Evolutionary conservation across 2,797 vertebrate genomes (phyloP).

Genomic region (Sebastes elongatus): DNA sequence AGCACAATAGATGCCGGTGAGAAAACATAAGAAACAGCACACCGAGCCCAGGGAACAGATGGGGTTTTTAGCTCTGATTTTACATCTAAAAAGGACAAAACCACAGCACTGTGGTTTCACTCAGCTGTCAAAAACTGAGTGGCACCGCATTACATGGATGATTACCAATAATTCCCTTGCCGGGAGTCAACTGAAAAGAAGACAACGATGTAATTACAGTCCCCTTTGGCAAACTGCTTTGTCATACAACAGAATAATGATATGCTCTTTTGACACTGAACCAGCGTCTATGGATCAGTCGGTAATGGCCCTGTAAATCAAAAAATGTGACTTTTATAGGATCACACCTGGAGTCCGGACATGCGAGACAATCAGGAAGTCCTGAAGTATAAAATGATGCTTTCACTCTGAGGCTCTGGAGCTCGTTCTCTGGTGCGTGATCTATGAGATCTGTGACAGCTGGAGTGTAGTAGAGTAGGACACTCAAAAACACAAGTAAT

Average conservation of each 20-base stretch:
- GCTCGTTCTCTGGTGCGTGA: neutral
- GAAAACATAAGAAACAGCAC: slow-evolving; percentile 20
- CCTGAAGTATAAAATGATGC: slow-evolving; percentile 10
- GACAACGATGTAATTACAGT: slow-evolving; percentile 79
- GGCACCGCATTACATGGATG: slow-evolving; percentile 82
- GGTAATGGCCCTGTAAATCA: slow-evolving; percentile 77
- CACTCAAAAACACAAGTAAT: slow-evolving; percentile 10
- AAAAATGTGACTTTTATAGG: slow-evolving; percentile 56
- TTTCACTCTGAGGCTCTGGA: neutral
- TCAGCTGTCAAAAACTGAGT: slow-evolving; percentile 82
- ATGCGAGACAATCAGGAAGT: neutral
- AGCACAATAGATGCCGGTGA: neutral
- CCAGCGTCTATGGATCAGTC: slow-evolving; percentile 58
- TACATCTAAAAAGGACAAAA: slow-evolving; percentile 71
- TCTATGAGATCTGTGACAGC: slow-evolving; percentile 34
- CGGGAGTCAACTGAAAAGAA: slow-evolving; percentile 75
- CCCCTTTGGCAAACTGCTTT: slow-evolving; percentile 76
- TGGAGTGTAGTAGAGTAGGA: neutral
- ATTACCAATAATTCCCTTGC: slow-evolving; percentile 83
- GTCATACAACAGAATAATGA: slow-evolving; percentile 79
- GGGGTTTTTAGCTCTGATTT: slow-evolving; percentile 64
- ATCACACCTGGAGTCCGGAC: slow-evolving; percentile 51
- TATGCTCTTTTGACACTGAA: slow-evolving; percentile 75
- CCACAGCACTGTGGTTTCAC: slow-evolving; percentile 72
- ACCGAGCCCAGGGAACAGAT: slow-evolving; percentile 52